Conservation (phyloP, 2,113 vertebrate species). For the Plectropomus leopardus region DNA sequence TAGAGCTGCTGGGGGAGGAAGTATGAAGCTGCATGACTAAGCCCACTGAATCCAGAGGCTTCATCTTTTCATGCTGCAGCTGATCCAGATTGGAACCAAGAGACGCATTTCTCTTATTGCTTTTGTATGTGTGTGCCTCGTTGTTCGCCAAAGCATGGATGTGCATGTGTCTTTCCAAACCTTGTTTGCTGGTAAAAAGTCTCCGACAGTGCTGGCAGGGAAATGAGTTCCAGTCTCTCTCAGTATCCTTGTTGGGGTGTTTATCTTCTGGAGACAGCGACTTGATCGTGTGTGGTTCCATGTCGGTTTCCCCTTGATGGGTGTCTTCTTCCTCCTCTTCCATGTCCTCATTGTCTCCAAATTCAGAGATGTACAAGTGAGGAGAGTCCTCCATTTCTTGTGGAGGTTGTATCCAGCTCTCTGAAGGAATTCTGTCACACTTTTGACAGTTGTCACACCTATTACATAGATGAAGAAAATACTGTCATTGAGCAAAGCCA, state of each 20-base stretch:
- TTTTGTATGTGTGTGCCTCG: slow-evolving; percentile 85
- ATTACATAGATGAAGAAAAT: slow-evolving; percentile 45
- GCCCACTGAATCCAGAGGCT: slow-evolving; percentile 26
- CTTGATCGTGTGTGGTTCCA: slow-evolving; percentile 20
- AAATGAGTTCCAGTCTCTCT: slow-evolving; percentile 84
- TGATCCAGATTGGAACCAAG: slow-evolving; percentile 88
- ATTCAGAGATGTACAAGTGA: slow-evolving; percentile 75
- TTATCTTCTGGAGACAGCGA: slow-evolving; percentile 64
- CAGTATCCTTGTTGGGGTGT: slow-evolving; percentile 71
- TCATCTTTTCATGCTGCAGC: slow-evolving; percentile 86
- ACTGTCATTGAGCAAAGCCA: slow-evolving; percentile 1
- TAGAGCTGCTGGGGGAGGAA: slow-evolving; percentile 5
- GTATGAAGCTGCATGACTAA: slow-evolving; percentile 25
- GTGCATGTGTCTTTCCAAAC: slow-evolving; percentile 91
- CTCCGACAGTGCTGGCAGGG: slow-evolving; percentile 92
- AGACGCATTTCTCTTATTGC: slow-evolving; percentile 87
- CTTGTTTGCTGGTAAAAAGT: slow-evolving; percentile 91
- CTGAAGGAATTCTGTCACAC: slow-evolving; percentile 78
- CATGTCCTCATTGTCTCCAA: slow-evolving; percentile 73
- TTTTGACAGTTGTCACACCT: slow-evolving; percentile 84
- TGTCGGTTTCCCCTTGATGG: slow-evolving; percentile 35
- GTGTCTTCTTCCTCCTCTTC: slow-evolving; percentile 70
- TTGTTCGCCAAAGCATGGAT: slow-evolving; percentile 86
- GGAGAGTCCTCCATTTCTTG: slow-evolving; percentile 71
- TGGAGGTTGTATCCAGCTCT: slow-evolving; percentile 77